These are phyloP conservation scores for Emmelina monodactyla DNA, from an alignment of 2,888 invertebrate genomes.

Conservation along the genomic window DNA sequence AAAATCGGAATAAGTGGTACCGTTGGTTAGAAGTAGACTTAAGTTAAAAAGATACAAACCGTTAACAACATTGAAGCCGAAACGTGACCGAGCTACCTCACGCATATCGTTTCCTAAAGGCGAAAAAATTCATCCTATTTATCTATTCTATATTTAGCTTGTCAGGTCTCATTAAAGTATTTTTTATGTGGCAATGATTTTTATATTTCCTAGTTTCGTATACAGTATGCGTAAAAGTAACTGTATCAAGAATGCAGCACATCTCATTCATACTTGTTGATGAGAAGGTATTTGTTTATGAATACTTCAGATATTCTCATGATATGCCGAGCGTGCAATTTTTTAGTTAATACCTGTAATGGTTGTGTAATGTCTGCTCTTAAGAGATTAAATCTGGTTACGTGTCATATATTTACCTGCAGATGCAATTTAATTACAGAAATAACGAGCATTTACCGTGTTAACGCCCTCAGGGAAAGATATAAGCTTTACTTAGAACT, in stretches of 20 bases:
- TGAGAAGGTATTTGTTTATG: no score
- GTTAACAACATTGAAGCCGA: conserved; percentile 44
- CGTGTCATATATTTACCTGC: conserved; percentile 25
- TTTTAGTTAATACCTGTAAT: conserved; percentile 19
- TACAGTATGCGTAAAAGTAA: no score
- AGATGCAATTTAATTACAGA: conserved; percentile 29
- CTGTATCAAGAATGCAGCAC: no score
- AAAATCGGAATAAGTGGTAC: conserved; percentile 40
- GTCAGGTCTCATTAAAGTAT: neutral
- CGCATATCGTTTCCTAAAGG: conserved; percentile 28
- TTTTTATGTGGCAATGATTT: no score
- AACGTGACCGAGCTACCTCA: conserved; percentile 38
- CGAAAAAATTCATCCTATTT: conserved; percentile 18
- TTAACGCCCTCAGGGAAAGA: conserved; percentile 26
- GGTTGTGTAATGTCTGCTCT: conserved; percentile 25
- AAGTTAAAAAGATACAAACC: conserved; percentile 28
- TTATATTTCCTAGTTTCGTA: no score
- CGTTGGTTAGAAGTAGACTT: conserved; percentile 36
- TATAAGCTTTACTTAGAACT: no score
- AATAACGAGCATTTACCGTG: conserved; percentile 34
- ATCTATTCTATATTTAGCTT: conserved; percentile 16
- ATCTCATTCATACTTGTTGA: no score
- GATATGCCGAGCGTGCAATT: conserved; percentile 18
- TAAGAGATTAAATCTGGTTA: conserved; percentile 7
- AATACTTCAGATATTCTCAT: conserved; percentile 19